Evolutionary conservation across 2,888 invertebrate species (phyloP).

Genomic region (Stenoptilia bipunctidactyla): DNA sequence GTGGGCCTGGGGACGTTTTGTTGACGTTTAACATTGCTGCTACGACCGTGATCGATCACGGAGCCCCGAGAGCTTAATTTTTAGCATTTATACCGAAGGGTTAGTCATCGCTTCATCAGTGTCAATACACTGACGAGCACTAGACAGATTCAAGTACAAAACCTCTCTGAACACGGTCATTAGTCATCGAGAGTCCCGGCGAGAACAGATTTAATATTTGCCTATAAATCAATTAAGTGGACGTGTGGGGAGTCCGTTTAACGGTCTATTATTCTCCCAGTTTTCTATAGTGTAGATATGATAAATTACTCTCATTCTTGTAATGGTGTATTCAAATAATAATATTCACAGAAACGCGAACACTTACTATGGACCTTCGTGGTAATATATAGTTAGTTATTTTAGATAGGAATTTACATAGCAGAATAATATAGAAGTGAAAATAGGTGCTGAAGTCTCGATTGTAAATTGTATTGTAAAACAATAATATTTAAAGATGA

Average conservation of each 20-base stretch:
- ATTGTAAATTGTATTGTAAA: too few species aligned
- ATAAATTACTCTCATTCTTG: conserved; percentile 29
- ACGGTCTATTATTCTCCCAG: conserved; percentile 42
- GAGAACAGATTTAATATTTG: conserved; percentile 66
- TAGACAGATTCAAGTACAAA: conserved; percentile 5
- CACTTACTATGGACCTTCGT: conserved; percentile 13
- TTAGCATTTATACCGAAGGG: too few species aligned
- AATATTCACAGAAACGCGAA: not conserved
- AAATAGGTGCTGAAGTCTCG: too few species aligned
- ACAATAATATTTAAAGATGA: too few species aligned
- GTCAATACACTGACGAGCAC: conserved; percentile 23
- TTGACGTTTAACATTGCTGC: conserved; percentile 52
- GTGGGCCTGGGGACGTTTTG: conserved; percentile 39
- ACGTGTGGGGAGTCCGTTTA: conserved; percentile 44
- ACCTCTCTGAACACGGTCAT: conserved; percentile 23
- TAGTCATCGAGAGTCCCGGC: conserved; percentile 45
- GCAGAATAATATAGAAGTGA: too few species aligned
- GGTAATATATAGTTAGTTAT: too few species aligned
- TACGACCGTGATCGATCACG: conserved; percentile 52
- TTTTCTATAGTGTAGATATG: conserved; percentile 35
- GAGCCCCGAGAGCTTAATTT: conserved; percentile 16
- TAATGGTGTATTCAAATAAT: conserved; percentile 5
- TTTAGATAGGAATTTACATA: too few species aligned
- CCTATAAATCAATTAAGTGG: conserved; percentile 61
- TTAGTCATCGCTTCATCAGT: conserved; percentile 33